phyloP scores from a whole-genome alignment of 2,888 invertebrate genomes.

The Synanthedon myopaeformis region DNA sequence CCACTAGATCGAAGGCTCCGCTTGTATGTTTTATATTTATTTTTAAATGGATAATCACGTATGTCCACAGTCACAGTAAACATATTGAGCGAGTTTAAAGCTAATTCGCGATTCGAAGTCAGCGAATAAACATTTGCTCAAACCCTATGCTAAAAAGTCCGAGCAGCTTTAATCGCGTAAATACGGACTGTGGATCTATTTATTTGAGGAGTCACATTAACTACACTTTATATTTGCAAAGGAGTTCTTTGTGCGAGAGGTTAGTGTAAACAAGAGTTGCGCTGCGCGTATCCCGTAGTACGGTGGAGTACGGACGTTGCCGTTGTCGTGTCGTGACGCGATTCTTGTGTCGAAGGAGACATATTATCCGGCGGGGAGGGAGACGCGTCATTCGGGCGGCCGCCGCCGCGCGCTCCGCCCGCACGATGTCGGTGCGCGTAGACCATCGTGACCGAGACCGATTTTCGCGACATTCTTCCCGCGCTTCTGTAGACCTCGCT shows the following conservation, averaged over 20 bases:
- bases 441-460: slow-evolving; percentile 61
- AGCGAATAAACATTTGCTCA: slow-evolving; percentile 32
- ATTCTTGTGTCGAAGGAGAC: too few relatives aligned
- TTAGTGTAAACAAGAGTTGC: slow-evolving; percentile 56
- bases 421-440: slow-evolving; percentile 64
- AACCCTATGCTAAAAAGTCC: slow-evolving; percentile 32
- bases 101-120: slow-evolving; percentile 1
- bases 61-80: not conserved
- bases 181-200: slow-evolving; percentile 35
- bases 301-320: too few relatives aligned
- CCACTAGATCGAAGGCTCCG: too few relatives aligned
- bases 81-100: too few relatives aligned
- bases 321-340: too few relatives aligned
- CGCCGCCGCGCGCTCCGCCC: slow-evolving; percentile 62
- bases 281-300: slow-evolving; percentile 17
- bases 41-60: not conserved
- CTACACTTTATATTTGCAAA: slow-evolving; percentile 45
- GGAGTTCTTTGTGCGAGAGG: slow-evolving; percentile 50
- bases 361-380: slow-evolving; percentile 20
- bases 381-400: slow-evolving; percentile 58
- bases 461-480: slow-evolving; percentile 63
- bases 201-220: slow-evolving; percentile 33
- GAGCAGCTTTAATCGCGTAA: slow-evolving; percentile 46
- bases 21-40: too few relatives aligned
- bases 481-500: slow-evolving; percentile 60